Evolutionary conservation across 37 sponge, comb jelly and placozoan genomes (phyloP), one percentile per base, ranked within the genome.

Genomic region (Lycopodina hypogea): DNA sequence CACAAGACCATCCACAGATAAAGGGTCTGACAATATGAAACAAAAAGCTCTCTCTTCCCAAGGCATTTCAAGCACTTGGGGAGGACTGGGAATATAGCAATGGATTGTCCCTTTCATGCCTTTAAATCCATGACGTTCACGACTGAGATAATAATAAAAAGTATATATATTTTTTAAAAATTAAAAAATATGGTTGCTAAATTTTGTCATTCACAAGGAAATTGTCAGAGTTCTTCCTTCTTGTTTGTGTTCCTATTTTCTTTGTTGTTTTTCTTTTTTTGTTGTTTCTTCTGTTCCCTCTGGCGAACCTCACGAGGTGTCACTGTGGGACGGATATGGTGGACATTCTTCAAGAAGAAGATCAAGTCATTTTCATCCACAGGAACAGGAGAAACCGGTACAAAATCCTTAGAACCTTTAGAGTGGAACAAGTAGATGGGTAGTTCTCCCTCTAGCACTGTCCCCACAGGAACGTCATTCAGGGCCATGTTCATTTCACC

Each of bases 401-500:
- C 26, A 14, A 79, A 42, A n/a, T 88, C 80, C 7, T 24, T 19
- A 0, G 78, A 70, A 14, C 55, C 89, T 52, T 66, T 59, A 39
- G 48, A 29, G 3, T 74, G 68, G 69, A 75, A 88, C 19, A 79
- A 32, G 38, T 83, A 83, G 15, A 69, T 39, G 11, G 89, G 89
- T 33, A 88, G 74, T 0, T 59, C 30, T 1, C 68, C 50, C 21
- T 81, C 75, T 7, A 58, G 17, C 14, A 52, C 73, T 4, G 52
- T 73, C 4, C 61, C 67, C 23, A 74, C 24, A 3, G 89, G 84
- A 19, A 72, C 68, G 32, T 88, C 89, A 39, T 88, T 88, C 23
- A 78, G 80, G 9, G 70, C 79, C 3, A 88, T 70, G 45, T 88
- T 83, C 79, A 88, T 83, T 36, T 83, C 84, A 0, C 69, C 74